Conservation (phyloP, 2,113 vertebrate genomes). For the Labeo rohita region DNA sequence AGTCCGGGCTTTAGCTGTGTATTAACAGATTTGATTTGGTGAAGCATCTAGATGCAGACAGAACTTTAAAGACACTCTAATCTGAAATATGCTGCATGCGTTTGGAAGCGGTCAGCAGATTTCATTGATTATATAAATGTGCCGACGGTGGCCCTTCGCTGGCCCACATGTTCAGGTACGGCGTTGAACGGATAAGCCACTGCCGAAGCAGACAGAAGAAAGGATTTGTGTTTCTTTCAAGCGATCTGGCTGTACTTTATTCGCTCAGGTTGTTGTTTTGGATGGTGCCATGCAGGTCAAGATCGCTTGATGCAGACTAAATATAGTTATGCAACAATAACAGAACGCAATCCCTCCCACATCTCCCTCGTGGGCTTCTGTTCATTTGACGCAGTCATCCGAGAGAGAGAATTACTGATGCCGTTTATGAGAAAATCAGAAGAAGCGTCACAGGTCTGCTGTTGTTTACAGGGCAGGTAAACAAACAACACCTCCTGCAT, state of each 20-base stretch:
- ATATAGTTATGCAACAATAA: slow-evolving; percentile 56
- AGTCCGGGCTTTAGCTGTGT: slow-evolving; percentile 53
- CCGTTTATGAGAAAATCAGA: slow-evolving; percentile 67
- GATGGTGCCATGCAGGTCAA: slow-evolving; percentile 11
- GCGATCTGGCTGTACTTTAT: neutral
- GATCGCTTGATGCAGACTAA: slow-evolving; percentile 41
- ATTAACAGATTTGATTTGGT: slow-evolving; percentile 59
- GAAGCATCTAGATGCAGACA: slow-evolving; percentile 31
- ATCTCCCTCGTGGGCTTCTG: slow-evolving; percentile 69
- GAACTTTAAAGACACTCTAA: slow-evolving; percentile 50
- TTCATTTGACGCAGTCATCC: slow-evolving; percentile 41
- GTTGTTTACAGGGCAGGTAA: slow-evolving; percentile 6
- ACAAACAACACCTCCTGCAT: too few relatives aligned
- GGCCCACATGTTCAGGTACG: slow-evolving; percentile 52
- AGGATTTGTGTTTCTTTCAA: slow-evolving; percentile 14
- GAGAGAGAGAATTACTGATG: slow-evolving; percentile 10
- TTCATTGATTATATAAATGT: slow-evolving; percentile 56
- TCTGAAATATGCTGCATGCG: slow-evolving; percentile 1
- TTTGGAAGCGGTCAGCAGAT: slow-evolving; percentile 26
- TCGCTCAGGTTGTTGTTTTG: slow-evolving; percentile 1
- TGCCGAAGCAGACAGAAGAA: neutral
- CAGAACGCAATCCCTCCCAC: neutral
- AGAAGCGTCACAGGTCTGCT: neutral
- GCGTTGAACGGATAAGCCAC: slow-evolving; percentile 17
- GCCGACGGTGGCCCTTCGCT: slow-evolving; percentile 9